A percentile compares a stretch with the other conserved stretches of the same genome.
These are phyloP conservation scores for Halictus rubicundus DNA, from an alignment of 1,140 invertebrate species.

Conservation along the genomic window DNA sequence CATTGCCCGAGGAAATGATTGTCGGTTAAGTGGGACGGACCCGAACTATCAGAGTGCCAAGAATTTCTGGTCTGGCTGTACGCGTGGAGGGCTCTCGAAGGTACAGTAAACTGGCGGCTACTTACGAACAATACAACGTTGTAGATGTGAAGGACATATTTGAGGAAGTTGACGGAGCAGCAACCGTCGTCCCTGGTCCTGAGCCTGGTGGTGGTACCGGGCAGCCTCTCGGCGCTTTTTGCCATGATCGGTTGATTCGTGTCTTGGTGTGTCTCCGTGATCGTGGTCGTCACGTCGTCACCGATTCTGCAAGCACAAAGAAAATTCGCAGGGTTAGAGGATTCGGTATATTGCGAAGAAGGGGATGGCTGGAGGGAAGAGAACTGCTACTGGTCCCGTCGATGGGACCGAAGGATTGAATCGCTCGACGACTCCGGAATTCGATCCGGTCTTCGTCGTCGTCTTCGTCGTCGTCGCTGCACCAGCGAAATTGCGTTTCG, in stretches of 20 bases:
- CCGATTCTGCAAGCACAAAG: conserved; percentile 63
- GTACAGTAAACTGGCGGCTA: conserved; percentile 46
- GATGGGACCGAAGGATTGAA: not conserved
- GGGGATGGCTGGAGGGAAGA: too few species aligned
- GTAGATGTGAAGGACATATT: conserved; percentile 90
- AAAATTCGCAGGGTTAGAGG: conserved; percentile 1
- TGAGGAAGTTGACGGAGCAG: conserved; percentile 88
- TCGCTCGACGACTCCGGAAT: not conserved
- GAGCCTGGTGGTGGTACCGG: conserved; percentile 74
- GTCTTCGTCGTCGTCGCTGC: too few species aligned
- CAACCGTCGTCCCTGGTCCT: conserved; percentile 86
- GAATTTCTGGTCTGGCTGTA: too few species aligned
- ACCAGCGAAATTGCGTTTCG: conserved; percentile 5
- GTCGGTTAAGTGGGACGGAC: too few species aligned
- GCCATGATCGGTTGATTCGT: conserved; percentile 72
- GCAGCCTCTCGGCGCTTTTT: conserved; percentile 76
- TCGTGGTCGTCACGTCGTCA: conserved; percentile 75
- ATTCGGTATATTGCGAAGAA: too few species aligned
- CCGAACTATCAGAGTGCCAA: too few species aligned
- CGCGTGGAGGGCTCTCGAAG: too few species aligned
- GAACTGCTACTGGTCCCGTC: too few species aligned
- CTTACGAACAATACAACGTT: conserved; percentile 90
- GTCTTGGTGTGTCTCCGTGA: conserved; percentile 47
- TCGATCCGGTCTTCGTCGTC: not conserved
- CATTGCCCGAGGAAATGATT: too few species aligned